Conservation (phyloP, 1,140 invertebrate genomes). For the Neoseiulus cucumeris region DNA sequence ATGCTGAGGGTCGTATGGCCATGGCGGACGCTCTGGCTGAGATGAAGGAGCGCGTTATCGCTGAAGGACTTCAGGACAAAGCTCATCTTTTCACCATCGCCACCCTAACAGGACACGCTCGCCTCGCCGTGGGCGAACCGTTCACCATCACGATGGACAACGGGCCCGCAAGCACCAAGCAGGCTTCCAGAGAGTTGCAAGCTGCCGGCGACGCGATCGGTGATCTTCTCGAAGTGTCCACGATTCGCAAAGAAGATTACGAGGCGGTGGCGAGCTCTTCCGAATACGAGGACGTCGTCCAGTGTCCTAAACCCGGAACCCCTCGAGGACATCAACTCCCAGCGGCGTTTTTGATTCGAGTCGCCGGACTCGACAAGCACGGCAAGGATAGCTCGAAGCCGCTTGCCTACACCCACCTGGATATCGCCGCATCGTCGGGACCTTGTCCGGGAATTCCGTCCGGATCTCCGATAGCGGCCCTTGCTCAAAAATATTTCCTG, state of each 20-base stretch:
- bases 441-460: constrained; percentile 50
- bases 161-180: constrained; percentile 48
- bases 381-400: constrained; percentile 43
- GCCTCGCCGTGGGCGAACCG: constrained; percentile 48
- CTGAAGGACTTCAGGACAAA: constrained; percentile 36
- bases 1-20: constrained; percentile 82
- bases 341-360: constrained; percentile 66
- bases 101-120: constrained; percentile 76
- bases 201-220: constrained; percentile 49
- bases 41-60: constrained; percentile 39
- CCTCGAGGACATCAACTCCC: constrained; percentile 67
- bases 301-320: constrained; percentile 43
- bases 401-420: constrained; percentile 63
- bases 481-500: constrained; percentile 32
- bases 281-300: constrained; percentile 70
- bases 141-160: constrained; percentile 74
- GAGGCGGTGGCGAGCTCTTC: constrained; percentile 46
- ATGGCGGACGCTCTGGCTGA: constrained; percentile 77
- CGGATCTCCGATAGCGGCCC: constrained; percentile 54
- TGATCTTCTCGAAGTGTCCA: constrained; percentile 77
- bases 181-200: constrained; percentile 42
- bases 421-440: constrained; percentile 62
- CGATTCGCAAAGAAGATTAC: constrained; percentile 58
- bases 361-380: constrained; percentile 65
- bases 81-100: constrained; percentile 85